These are phyloP conservation scores for Apoda limacodes DNA, from an alignment of 2,888 invertebrate genomes.

Conservation along the genomic window DNA sequence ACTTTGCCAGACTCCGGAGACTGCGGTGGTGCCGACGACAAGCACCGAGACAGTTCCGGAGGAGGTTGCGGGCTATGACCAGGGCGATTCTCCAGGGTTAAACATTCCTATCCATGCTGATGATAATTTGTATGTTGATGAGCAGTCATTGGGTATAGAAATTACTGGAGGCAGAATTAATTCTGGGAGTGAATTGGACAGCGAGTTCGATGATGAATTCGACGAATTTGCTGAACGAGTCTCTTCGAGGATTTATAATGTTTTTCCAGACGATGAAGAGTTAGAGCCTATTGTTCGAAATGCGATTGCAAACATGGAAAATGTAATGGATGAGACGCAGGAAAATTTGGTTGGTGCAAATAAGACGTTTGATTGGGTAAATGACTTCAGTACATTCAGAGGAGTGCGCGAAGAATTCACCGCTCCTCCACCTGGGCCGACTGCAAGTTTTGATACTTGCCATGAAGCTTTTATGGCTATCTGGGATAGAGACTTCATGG, in stretches of 20 bases:
- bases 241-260: neutral
- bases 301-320: constrained; percentile 9
- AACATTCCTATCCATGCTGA: too few relatives aligned
- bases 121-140: too few relatives aligned
- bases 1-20: too few relatives aligned
- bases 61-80: too few relatives aligned
- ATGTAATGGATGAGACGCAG: constrained; percentile 19
- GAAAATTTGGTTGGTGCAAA: constrained; percentile 11
- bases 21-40: too few relatives aligned
- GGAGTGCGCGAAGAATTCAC: constrained; percentile 18
- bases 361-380: constrained; percentile 8
- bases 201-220: constrained; percentile 14
- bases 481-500: constrained; percentile 17
- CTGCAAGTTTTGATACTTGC: constrained; percentile 14
- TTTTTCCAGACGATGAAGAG: constrained; percentile 18
- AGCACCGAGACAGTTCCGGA: too few relatives aligned
- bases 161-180: too few relatives aligned
- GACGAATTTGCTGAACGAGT: constrained; percentile 10
- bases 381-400: constrained; percentile 16
- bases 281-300: constrained; percentile 11
- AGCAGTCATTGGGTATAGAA: too few relatives aligned
- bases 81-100: too few relatives aligned
- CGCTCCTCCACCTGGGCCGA: constrained; percentile 18
- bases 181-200: constrained; percentile 14
- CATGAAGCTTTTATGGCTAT: constrained; percentile 20